Evolutionary conservation across 2,888 invertebrate genomes (phyloP), one percentile per base, ranked within the genome.

Genomic region (Lamproptera curius): DNA sequence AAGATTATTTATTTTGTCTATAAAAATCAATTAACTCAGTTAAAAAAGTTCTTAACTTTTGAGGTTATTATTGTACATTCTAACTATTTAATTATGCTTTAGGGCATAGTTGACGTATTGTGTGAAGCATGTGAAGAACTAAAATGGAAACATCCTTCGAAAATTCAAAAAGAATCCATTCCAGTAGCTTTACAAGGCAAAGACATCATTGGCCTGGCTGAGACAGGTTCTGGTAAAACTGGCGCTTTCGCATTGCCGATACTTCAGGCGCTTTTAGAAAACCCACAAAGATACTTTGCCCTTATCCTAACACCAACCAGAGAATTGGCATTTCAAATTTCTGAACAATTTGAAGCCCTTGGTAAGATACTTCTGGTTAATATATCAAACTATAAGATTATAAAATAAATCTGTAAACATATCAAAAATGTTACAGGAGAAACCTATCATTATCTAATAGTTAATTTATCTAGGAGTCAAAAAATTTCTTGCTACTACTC

Each of bases 181-280:
- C 99, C 99, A 0, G 80, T 97, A 1, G 96, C 98, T 0, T 75
- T 99, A 31, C 90, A 94, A 86, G 97, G 97, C 74, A 93, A 92
- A 71, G 93, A 93, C 50, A 82, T 87, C 1, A 87, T 86, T 40
- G 87, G 91, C 0, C 73, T 92, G 45, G 90, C 91, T 62, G 98
- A 98, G 61, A 95, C 93, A 0, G 97, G 97, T 1, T 97, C 97
- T 0, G 97, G 97, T 1, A 99, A 99, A 87, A 99, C 99, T 0
- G 99, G 95, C 3, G 98, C 99, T 0, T 99, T 99, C 84, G 98
- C 98, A 0, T 75, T 99, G 51, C 99, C 99, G 0, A 98, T 99
- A 55, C 78, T 99, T 20, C 99, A 99, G 68, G 90, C 95, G 0
- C 82, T 99, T 11, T 80, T 99, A 34, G 94, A 97, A 58, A 94